Percentiles rank a stretch among this genome's conserved stretches.
These are phyloP conservation scores for Cnemophilus loriae DNA, from an alignment of 2,113 vertebrate species.

Conservation along the genomic window DNA sequence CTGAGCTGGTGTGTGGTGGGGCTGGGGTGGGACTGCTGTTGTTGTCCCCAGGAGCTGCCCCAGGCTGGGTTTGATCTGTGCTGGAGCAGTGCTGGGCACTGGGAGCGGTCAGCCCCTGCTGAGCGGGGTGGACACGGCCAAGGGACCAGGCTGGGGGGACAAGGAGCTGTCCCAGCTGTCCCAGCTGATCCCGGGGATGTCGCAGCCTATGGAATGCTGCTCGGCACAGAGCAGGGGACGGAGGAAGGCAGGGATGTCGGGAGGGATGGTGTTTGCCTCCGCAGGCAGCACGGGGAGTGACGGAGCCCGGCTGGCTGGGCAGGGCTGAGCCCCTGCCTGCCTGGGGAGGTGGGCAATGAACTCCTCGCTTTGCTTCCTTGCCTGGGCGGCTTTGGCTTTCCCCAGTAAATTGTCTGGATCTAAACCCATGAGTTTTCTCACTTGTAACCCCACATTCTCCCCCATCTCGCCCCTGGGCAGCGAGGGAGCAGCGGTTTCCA, in stretches of 20 bases:
- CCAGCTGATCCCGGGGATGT: background rate
- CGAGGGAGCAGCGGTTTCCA: background rate
- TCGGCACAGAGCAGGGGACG: background rate
- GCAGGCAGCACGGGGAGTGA: background rate
- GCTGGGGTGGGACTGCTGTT: background rate
- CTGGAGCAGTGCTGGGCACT: background rate
- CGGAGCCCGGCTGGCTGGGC: background rate
- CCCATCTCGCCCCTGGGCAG: background rate
- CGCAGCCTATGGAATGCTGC: background rate
- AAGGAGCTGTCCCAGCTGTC: background rate
- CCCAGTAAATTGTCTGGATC: background rate
- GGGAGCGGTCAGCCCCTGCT: background rate
- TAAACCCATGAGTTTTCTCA: background rate
- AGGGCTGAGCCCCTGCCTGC: background rate
- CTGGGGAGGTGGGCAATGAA: background rate
- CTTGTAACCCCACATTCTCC: background rate
- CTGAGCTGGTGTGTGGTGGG: background rate
- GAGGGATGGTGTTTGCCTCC: background rate
- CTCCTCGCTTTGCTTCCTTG: background rate
- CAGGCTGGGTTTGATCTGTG: background rate
- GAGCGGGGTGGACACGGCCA: background rate
- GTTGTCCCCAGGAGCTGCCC: background rate
- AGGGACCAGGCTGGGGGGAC: background rate
- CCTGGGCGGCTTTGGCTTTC: background rate
- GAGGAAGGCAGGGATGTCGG: background rate